Base-by-base conservation (phyloP, 1,140 invertebrate genomes). In the Brachionus rotundiformis region DNA sequence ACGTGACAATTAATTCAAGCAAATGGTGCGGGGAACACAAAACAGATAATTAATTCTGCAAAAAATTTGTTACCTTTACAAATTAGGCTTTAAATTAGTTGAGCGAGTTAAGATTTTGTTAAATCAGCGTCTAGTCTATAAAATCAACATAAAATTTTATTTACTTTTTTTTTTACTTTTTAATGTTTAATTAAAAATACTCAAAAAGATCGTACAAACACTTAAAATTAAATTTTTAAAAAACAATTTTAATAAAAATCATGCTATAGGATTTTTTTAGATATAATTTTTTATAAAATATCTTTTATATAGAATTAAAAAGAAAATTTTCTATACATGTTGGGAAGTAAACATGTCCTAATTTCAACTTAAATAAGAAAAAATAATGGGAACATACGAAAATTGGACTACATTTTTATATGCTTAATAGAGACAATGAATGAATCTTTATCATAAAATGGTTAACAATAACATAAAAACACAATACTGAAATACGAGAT, bases 71-170 rank as follows among this genome's bases (percentile, higher is more conserved):
- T 68, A 68, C 27, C 63, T 68, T 68, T 33, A 36, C 1, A 16
- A 33, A 36, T 68, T 39, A 33, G 29, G 16, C 27, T 36, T 36
- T 68, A 36, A 68, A 68, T 68, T 68, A 68, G 63, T 68, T 68
- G 63, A 68, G 63, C 63, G 33, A 36, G 13, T 33, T 68, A 4
- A 33, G 11, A 33, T 29, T 31, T 63, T 63, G 63, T 68, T 68
- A 68, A 16, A 68, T 68, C 63, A 68, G 63, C 63, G 29, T 33
- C 63, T 68, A 68, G 27, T 68, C 63, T 68, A 68, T 33, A 68
- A 68, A 16, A 23, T 33, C 29, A 68, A 68, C n/a, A 68, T 39
- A 36, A 19, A 36, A 19, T 41, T 39, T 16, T 68, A n/a, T 68
- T 68, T 63, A 36, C 29, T 68, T 33, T 33, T n/a, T n/a, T n/a